Percentiles rank a stretch among this genome's conserved stretches.
These are phyloP conservation scores for Psittacula cyanocephala DNA, from an alignment of 2,113 vertebrate genomes.

Conservation along the genomic window DNA sequence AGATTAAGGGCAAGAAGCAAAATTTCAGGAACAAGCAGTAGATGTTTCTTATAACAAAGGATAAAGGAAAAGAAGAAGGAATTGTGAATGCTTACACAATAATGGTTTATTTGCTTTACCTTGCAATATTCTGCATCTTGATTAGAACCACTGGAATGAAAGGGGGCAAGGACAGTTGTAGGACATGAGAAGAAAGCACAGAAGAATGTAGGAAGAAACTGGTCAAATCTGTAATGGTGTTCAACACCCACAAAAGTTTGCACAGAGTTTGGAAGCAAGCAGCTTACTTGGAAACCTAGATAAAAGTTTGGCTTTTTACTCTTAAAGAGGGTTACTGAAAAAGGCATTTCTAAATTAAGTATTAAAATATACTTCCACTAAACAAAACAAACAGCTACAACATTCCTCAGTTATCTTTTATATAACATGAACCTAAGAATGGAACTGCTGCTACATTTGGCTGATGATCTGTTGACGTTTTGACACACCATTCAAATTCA, in stretches of 20 bases:
- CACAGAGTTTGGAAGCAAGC: not conserved
- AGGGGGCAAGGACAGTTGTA: not conserved
- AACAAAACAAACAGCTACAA: not conserved
- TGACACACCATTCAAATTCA: constrained; percentile 21
- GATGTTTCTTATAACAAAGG: accelerated
- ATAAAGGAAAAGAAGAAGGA: not conserved
- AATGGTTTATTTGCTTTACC: not conserved
- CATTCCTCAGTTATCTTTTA: not conserved
- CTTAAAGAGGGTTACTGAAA: not conserved
- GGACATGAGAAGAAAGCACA: not conserved
- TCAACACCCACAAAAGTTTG: not conserved
- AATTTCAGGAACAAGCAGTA: not conserved
- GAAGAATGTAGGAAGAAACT: not conserved
- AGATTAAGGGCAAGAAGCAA: not conserved
- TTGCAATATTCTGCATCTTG: not conserved
- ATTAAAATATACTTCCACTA: not conserved
- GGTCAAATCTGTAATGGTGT: not conserved
- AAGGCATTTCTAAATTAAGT: not conserved
- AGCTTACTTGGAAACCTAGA: not conserved
- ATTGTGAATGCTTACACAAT: not conserved
- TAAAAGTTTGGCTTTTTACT: not conserved
- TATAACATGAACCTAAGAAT: not conserved
- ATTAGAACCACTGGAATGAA: not conserved
- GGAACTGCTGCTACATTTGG: not conserved
- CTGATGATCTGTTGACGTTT: constrained; percentile 4